Conservation (phyloP, 2,888 invertebrate species). For the Cynaeus angustus region DNA sequence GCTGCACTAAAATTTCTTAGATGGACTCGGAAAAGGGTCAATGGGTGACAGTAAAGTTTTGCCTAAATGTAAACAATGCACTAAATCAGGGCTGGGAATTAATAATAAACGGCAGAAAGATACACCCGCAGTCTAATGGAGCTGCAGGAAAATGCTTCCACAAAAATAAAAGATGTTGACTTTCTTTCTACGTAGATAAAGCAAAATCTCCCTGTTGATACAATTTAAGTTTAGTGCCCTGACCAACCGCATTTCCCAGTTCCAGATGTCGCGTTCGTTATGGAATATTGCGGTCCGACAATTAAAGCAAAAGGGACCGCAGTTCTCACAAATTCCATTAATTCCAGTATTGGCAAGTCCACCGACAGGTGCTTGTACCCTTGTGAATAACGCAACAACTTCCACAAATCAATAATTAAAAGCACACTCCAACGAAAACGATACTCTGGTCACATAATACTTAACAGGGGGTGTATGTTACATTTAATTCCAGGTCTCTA, state of each 20-base stretch:
- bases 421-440: constrained; percentile 37
- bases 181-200: too few relatives aligned
- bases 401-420: constrained; percentile 39
- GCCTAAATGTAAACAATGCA: constrained; percentile 34
- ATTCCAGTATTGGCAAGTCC: constrained; percentile 19
- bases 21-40: constrained; percentile 19
- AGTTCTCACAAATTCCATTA: constrained; percentile 26
- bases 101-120: constrained; percentile 5
- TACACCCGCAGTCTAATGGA: background rate
- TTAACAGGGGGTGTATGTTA: constrained; percentile 34
- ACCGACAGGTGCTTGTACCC: constrained; percentile 28
- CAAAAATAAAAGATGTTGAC: too few relatives aligned
- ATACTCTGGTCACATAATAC: constrained; percentile 32
- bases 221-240: background rate
- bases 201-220: constrained; percentile 1
- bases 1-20: constrained; percentile 22
- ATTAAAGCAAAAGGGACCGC: constrained; percentile 21
- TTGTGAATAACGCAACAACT: constrained; percentile 33
- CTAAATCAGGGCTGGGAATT: constrained; percentile 21
- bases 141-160: background rate
- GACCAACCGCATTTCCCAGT: constrained; percentile 9
- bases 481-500: constrained; percentile 41
- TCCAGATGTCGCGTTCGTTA: constrained; percentile 16
- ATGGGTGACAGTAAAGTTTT: constrained; percentile 28
- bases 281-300: constrained; percentile 7